A percentile compares a stretch with the other conserved stretches of the same genome.
phyloP scores from a whole-genome alignment of 2,113 vertebrate species.

The Halichoeres trimaculatus region DNA sequence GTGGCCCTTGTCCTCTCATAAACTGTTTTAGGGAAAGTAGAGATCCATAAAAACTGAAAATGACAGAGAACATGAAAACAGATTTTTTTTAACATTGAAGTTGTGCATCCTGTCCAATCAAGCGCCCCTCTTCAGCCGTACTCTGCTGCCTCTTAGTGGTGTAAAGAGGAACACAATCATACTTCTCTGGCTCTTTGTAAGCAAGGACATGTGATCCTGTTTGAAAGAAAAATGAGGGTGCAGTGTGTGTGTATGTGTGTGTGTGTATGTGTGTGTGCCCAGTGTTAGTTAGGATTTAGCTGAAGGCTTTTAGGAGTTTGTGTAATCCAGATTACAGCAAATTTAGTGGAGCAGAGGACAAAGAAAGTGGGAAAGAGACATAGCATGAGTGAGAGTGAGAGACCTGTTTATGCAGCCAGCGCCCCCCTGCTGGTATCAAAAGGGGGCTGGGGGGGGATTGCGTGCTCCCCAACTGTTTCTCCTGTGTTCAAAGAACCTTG shows the following conservation, averaged over 20 bases:
- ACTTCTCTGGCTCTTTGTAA: not conserved
- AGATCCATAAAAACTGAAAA: too few species aligned
- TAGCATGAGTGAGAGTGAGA: not conserved
- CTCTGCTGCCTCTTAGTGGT: constrained; percentile 57
- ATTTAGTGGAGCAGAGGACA: constrained; percentile 18
- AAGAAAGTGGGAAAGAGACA: not conserved
- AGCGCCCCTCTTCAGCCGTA: not conserved
- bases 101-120: too few species aligned
- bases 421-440: constrained; percentile 59
- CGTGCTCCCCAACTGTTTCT: constrained; percentile 46
- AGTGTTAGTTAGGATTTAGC: not conserved
- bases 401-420: constrained; percentile 23
- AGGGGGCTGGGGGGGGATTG: constrained; percentile 5
- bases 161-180: not conserved
- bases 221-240: not conserved
- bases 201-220: constrained; percentile 16
- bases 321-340: constrained; percentile 45
- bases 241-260: not conserved
- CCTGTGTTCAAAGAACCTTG: constrained; percentile 51
- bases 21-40: too few species aligned
- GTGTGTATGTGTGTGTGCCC: too few species aligned
- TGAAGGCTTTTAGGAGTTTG: constrained; percentile 13
- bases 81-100: too few species aligned
- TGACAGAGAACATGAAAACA: too few species aligned
- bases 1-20: too few species aligned